These are phyloP conservation scores for Fregetta grallaria DNA, from an alignment of 2,113 vertebrate species.

Conservation along the genomic window DNA sequence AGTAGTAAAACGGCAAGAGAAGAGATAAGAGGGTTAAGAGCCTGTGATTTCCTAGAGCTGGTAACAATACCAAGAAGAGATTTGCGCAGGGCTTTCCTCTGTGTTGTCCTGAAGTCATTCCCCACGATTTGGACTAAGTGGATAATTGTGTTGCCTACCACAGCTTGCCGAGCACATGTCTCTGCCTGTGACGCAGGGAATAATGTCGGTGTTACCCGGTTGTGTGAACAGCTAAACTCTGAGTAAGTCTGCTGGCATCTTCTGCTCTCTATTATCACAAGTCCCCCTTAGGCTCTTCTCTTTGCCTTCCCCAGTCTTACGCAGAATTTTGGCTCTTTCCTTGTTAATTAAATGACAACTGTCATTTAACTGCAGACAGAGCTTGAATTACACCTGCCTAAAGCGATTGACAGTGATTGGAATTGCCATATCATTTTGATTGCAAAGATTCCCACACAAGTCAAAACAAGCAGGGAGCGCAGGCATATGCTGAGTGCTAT, in stretches of 20 bases:
- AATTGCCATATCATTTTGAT: background rate
- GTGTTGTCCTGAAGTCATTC: background rate
- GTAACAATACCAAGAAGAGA: background rate
- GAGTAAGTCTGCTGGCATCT: background rate
- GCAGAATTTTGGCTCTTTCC: constrained; percentile 28
- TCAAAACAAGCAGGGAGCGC: background rate
- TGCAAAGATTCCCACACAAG: constrained; percentile 30
- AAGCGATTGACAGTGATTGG: constrained; percentile 7
- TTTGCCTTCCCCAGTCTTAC: background rate
- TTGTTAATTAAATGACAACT: constrained; percentile 47
- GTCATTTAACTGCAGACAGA: constrained; percentile 44
- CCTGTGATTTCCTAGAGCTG: background rate
- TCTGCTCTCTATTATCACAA: background rate
- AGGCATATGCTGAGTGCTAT: background rate
- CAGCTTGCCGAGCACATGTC: background rate
- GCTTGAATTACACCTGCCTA: constrained; percentile 55
- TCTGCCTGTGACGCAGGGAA: background rate
- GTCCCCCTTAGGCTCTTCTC: constrained; percentile 23
- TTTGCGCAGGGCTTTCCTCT: background rate
- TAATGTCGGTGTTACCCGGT: background rate
- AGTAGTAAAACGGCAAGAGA: background rate
- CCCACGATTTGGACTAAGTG: background rate
- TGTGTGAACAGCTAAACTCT: background rate
- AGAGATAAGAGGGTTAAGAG: background rate
- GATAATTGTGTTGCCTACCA: background rate